Conservation (phyloP, 2,797 vertebrate genomes). For the Enteromius trimaculatus region DNA sequence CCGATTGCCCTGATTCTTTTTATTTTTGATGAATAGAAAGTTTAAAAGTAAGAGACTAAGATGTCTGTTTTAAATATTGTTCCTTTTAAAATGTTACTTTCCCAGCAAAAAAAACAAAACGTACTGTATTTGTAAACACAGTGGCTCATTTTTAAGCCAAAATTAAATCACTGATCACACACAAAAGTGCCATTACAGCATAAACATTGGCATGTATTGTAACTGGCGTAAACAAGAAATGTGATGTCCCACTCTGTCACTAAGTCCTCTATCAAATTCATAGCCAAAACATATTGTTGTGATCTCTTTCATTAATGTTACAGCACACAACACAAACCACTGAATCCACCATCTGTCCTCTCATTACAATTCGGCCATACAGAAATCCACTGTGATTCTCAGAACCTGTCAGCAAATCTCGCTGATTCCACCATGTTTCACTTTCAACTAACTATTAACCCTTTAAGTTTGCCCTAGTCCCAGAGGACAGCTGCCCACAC, state of each 20-base stretch:
- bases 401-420: slow-evolving; percentile 19
- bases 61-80: too few relatives aligned
- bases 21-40: too few relatives aligned
- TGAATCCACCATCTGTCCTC: slow-evolving; percentile 29
- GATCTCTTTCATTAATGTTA: neutral
- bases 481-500: slow-evolving; percentile 35
- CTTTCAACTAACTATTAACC: slow-evolving; percentile 35
- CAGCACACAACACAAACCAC: neutral
- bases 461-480: slow-evolving; percentile 14
- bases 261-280: neutral
- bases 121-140: neutral
- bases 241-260: neutral
- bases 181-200: neutral
- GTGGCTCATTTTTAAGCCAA: neutral
- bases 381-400: slow-evolving; percentile 5
- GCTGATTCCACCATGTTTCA: slow-evolving; percentile 36
- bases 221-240: neutral
- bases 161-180: neutral
- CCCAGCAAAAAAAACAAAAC: neutral
- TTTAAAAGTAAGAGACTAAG: too few relatives aligned
- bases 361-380: slow-evolving; percentile 12
- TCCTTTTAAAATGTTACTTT: neutral
- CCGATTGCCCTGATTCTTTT: too few relatives aligned
- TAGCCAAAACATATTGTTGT: neutral
- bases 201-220: neutral